Base-by-base conservation (phyloP, 2,113 vertebrate genomes). In the Tichodroma muraria region DNA sequence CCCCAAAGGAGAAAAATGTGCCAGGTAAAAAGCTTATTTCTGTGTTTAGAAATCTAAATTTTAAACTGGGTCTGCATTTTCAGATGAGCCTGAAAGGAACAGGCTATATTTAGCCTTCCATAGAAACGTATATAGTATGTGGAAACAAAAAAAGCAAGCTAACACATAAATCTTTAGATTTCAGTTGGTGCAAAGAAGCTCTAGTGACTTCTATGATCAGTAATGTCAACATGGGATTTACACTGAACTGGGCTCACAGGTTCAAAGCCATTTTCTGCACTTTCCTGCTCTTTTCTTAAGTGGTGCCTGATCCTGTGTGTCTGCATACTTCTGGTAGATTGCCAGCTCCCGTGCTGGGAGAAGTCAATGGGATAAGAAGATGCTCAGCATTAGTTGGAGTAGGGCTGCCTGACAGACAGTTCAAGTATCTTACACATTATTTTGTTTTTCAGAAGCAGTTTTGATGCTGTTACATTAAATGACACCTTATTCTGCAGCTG, bases 201-300 rank as follows among this genome's bases (percentile, higher is more conserved):
- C 47, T n/a, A 44, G 60, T 47, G 71, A 73, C 28, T 94, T 72
- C 78, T 35, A 1, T 80, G 61, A 42, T 85, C 49, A 69, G 80
- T 80, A 50, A 79, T 56, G 57, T 94, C 89, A 92, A 52, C 87
- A 66, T 22, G 69, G 81, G 89, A 66, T 88, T 95, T 76, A 83
- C 79, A 33, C 71, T 75, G 82, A 80, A 83, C 64, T 85, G 61
- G 56, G 60, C 86, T 95, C 68, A 47, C 56, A 40, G 72, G 44
- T 94, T 95, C 75, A 95, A 94, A 95, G 85, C 38, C 10, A 4
- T 94, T 83, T 96, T 88, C 82, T 88, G 87, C 47, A 68, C 70
- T 95, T 88, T 44, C 25, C 75, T 95, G 76, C 68, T 81, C 80
- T 89, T 89, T 85, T 59, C 75, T 68, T 88, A 71, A 71, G 77